Evolutionary conservation across 2,797 vertebrate genomes (phyloP).

Genomic region (Arremon aurantiirostris): DNA sequence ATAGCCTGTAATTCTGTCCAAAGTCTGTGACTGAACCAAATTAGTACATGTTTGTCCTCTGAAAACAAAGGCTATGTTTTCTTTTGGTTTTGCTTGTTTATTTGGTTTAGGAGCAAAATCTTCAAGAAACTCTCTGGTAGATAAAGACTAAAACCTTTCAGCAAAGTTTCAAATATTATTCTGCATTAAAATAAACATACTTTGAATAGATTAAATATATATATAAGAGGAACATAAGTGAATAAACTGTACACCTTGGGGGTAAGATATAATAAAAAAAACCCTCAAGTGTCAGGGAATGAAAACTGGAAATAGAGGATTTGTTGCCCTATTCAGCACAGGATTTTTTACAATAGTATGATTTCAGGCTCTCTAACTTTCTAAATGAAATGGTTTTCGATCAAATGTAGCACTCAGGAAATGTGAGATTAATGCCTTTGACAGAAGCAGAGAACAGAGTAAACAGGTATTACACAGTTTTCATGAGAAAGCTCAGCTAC

Average conservation of each 20-base stretch:
- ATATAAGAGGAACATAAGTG: background rate
- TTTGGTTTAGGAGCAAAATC: background rate
- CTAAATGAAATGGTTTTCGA: background rate
- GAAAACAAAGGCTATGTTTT: background rate
- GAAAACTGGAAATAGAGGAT: background rate
- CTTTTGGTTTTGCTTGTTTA: background rate
- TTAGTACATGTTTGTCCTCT: background rate
- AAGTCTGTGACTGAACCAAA: background rate
- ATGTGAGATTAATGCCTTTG: slow-evolving; percentile 14
- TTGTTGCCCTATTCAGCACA: background rate
- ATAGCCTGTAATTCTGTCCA: background rate
- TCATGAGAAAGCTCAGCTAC: background rate
- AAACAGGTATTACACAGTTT: background rate
- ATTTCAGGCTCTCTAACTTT: background rate
- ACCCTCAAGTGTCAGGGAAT: fast-evolving
- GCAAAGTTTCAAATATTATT: background rate
- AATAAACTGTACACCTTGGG: background rate
- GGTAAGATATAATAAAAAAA: background rate
- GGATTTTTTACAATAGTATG: background rate
- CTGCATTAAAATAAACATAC: background rate
- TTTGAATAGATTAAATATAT: background rate
- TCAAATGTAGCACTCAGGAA: slow-evolving; percentile 11
- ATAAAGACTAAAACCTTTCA: background rate
- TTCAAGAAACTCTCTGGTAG: background rate
- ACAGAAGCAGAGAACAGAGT: background rate